phyloP scores from a whole-genome alignment of 35 echinoderm and acorn worm species.

The Heliocidaris tuberculata region DNA sequence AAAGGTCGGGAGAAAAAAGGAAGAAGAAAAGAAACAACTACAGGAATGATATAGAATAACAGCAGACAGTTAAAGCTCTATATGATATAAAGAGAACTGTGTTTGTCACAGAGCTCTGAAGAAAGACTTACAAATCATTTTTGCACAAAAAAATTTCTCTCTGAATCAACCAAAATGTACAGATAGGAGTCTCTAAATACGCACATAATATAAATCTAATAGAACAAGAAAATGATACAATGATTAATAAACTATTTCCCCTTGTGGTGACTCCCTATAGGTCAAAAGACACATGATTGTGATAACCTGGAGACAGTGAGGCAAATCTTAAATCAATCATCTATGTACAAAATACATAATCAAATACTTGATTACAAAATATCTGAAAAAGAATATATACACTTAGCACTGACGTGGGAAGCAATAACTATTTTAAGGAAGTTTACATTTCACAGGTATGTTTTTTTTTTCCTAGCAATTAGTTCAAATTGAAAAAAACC shows the following conservation, averaged over 20 bases:
- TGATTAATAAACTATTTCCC: not conserved
- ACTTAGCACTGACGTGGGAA: not conserved
- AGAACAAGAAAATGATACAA: not conserved
- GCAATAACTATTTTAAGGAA: not conserved
- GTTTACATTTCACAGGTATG: not conserved
- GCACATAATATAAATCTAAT: not conserved
- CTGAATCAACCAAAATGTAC: conserved; percentile 37
- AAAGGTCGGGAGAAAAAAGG: not conserved
- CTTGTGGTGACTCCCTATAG: not conserved
- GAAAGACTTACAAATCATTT: not conserved
- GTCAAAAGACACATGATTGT: conserved; percentile 1
- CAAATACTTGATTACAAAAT: not conserved
- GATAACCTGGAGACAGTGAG: not conserved
- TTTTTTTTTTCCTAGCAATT: not conserved
- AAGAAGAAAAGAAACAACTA: not conserved
- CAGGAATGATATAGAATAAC: not conserved
- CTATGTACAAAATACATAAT: not conserved
- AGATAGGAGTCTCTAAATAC: conserved; percentile 1
- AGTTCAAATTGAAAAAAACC: not conserved
- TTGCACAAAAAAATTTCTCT: not conserved
- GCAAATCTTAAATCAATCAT: not conserved
- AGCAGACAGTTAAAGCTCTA: not conserved
- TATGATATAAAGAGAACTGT: not conserved
- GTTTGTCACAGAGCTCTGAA: not conserved
- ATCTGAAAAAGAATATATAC: conserved; percentile 5